phyloP scores from a whole-genome alignment of 2,797 vertebrate genomes.

The Phalloptychus januarius region DNA sequence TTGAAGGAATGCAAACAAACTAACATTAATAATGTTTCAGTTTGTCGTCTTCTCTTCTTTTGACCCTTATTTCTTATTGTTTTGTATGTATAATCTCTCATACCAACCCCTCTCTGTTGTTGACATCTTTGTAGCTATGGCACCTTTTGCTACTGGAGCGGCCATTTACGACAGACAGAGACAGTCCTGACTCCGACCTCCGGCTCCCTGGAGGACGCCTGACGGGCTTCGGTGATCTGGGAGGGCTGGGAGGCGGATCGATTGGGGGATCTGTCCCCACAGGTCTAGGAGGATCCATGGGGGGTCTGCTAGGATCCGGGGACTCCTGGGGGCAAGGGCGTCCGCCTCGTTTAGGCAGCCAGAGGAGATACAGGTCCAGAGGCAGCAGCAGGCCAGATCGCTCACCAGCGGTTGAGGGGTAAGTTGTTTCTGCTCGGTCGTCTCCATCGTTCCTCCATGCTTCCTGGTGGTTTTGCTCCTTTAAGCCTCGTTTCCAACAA shows the following conservation, averaged over 20 bases:
- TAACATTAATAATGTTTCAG: background rate
- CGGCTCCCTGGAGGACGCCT: constrained; percentile 81
- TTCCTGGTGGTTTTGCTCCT: constrained; percentile 8
- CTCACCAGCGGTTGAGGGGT: constrained; percentile 95
- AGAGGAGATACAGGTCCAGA: constrained; percentile 87
- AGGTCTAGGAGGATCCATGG: constrained; percentile 77
- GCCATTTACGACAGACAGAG: constrained; percentile 84
- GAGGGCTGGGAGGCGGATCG: constrained; percentile 74
- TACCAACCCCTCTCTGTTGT: background rate
- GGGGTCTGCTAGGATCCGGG: constrained; percentile 70
- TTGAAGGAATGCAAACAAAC: background rate
- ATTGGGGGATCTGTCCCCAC: constrained; percentile 78
- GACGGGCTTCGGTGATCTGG: constrained; percentile 71
- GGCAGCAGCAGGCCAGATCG: constrained; percentile 91
- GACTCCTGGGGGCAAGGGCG: constrained; percentile 91
- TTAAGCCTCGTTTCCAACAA: background rate
- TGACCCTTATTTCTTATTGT: constrained; percentile 4
- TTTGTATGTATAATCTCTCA: background rate
- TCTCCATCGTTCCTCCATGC: constrained; percentile 5
- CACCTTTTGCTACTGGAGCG: constrained; percentile 86
- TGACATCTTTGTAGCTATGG: constrained; percentile 84
- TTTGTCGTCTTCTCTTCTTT: background rate
- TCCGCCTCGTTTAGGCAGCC: constrained; percentile 86
- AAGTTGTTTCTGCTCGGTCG: constrained; percentile 21
- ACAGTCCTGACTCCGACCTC: constrained; percentile 86